Evolutionary conservation across 92 coral and sea anemone species (phyloP), one percentile per base, ranked within the genome.

Genomic region (Metridium senile): DNA sequence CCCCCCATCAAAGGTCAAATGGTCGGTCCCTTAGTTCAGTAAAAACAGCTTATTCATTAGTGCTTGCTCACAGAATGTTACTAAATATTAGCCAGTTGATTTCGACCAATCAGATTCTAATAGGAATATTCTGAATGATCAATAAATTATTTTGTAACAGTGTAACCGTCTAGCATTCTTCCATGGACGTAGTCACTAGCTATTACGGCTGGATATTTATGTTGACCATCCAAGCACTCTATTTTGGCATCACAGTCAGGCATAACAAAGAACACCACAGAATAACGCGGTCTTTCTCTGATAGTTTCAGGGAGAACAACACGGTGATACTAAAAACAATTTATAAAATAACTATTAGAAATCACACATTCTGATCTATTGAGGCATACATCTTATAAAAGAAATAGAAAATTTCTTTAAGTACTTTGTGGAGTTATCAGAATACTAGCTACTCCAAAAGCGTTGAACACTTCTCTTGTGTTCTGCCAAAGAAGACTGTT

Each of bases 191-290:
- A 92, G 13, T 89, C 94, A 33, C 84, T 72, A 23, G 94, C 81
- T 26, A 49, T 86, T 59, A 93, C 70, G 28, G 94, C 82, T 32
- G 92, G 98, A 71, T 93, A 93, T 34, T 87, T 87, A 53, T 75
- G 66, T 1, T 88, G 68, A 46, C 93, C 94, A 72, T 89, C 94
- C 46, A 93, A 59, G 58, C 98, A 89, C 6, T 69, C 77, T 63
- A 93, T 84, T 22, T 77, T 67, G 1, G 88, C 79, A 46, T 78
- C 82, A 22, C 62, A 52, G 25, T 90, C 89, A 26, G 98, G 98
- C 39, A 76, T 81, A 32, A 84, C 85, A 72, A 93, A 93, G 73
- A 93, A 89, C 52, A 87, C 98, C 1, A 81, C 76, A 0, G 98
- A 93, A 19, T 85, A 84, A 19, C 98, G 91, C 11, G 88, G 54